These are phyloP conservation scores for Bombylius major DNA, from an alignment of 2,888 invertebrate genomes.

Conservation along the genomic window DNA sequence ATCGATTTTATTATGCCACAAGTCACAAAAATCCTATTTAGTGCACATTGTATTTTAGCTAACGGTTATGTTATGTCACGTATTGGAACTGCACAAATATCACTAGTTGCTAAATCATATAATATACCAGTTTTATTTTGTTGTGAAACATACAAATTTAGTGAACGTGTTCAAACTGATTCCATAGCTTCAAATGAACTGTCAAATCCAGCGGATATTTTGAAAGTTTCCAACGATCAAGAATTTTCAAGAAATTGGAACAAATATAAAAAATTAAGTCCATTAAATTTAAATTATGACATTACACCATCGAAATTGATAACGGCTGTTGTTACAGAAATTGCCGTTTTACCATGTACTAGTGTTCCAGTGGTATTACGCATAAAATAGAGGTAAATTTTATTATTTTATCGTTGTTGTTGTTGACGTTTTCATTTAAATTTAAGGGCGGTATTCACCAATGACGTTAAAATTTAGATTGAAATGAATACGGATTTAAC, in stretches of 20 bases:
- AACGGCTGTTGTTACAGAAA: constrained; percentile 87
- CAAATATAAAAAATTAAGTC: constrained; percentile 47
- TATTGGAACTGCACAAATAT: constrained; percentile 76
- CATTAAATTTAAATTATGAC: constrained; percentile 79
- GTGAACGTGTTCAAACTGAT: constrained; percentile 86
- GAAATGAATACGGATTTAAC: no score
- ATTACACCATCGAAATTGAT: constrained; percentile 88
- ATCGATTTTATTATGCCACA: constrained; percentile 69
- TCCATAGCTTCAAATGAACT: constrained; percentile 88
- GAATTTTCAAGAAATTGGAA: constrained; percentile 54
- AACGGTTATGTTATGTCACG: constrained; percentile 88
- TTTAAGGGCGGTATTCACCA: no score
- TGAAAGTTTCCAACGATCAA: constrained; percentile 24
- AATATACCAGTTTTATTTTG: constrained; percentile 92
- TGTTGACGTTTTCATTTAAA: no score
- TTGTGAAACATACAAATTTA: constrained; percentile 95
- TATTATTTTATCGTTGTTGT: no score
- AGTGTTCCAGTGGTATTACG: constrained; percentile 92
- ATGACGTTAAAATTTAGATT: no score
- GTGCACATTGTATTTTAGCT: constrained; percentile 76
- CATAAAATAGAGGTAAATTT: constrained; percentile 43
- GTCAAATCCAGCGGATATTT: constrained; percentile 65
- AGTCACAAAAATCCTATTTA: constrained; percentile 75
- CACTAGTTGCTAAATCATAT: constrained; percentile 69
- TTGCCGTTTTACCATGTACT: constrained; percentile 87